Percentiles rank a stretch among this genome's conserved stretches.
Conservation (phyloP, 2,888 invertebrate species). For the Acanthosoma haemorrhoidale region DNA sequence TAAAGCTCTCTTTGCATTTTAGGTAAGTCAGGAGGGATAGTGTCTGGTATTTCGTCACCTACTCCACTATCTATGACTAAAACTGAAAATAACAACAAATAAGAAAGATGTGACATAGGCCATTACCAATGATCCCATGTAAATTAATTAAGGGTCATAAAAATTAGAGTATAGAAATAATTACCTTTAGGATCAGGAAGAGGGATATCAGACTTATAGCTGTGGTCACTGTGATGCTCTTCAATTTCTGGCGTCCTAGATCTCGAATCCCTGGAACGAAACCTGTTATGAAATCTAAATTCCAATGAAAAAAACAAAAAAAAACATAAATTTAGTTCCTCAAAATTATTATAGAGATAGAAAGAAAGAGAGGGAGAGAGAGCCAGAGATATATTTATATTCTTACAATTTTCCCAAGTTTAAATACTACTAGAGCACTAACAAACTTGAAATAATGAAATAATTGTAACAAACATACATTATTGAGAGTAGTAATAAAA, state of each 20-base stretch:
- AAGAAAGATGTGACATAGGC: no score
- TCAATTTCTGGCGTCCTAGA: not conserved
- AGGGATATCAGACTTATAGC: not conserved
- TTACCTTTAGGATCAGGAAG: conserved; percentile 21
- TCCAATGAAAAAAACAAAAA: not conserved
- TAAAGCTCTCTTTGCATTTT: conserved; percentile 62
- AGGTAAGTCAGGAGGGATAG: conserved; percentile 54
- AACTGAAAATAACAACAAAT: not conserved
- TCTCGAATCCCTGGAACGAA: not conserved
- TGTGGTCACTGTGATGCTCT: not conserved
- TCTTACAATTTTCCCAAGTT: no score
- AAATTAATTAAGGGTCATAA: no score
- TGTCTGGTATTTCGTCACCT: conserved; percentile 44
- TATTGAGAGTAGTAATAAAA: no score
- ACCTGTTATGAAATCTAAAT: no score
- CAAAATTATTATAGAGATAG: no score
- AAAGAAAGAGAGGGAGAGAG: no score
- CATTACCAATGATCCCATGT: no score
- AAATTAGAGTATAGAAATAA: not conserved
- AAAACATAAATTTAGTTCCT: not conserved
- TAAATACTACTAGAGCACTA: no score
- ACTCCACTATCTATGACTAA: conserved; percentile 42
- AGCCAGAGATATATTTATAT: no score
- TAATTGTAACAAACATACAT: no score
- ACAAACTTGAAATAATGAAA: no score